Base-by-base conservation (phyloP, 2,113 vertebrate genomes). In the Ctenomys sociabilis region DNA sequence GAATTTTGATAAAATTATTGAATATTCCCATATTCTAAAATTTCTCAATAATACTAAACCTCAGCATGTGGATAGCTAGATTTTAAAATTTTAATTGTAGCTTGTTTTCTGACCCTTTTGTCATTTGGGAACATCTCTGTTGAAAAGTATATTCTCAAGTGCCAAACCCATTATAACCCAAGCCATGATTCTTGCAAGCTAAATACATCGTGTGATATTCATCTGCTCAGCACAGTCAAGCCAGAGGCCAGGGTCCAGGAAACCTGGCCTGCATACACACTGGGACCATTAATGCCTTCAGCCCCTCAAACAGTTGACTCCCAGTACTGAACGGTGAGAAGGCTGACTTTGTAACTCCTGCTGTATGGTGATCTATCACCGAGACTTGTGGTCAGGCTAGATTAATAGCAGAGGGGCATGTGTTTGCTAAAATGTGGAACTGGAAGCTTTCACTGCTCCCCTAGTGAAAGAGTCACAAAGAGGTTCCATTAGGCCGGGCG, bases 11-110 rank as follows among this genome's bases (percentile, higher is more conserved):
- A 70, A 61, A 85, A 91, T 28, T 37, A 54, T 64, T 70, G 43
- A 90, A 78, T 83, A 1, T 10, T 72, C 22, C 88, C 54, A 78
- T 72, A 77, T 90, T 94, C 91, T 64, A 72, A 84, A 96, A 75
- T 9, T 91, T 97, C 35, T 86, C 32, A n/a, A 22, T 21, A n/a
- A 80, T 12, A 81, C 1, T 7, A 77, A 80, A 64, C 92, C 45
- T 52, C 30, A 82, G 0, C 3, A 12, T 35, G 28, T 66, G 1
- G 30, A 92, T 89, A 17, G 43, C 16, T 78, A 16, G n/a, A 45
- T 3, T 96, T 93, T 52, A 30, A 32, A 72, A 89, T 88, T 95
- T 88, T 73, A 94, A 57, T 66, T 70, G 12, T 61, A 43, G 35
- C 7, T 90, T 84, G 1, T 82, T 84, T 43, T 49, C 5, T 59